A percentile compares a stretch with the other conserved stretches of the same genome.
These are phyloP conservation scores for Diachrysia chrysitis DNA, from an alignment of 2,888 invertebrate genomes.

Conservation along the genomic window DNA sequence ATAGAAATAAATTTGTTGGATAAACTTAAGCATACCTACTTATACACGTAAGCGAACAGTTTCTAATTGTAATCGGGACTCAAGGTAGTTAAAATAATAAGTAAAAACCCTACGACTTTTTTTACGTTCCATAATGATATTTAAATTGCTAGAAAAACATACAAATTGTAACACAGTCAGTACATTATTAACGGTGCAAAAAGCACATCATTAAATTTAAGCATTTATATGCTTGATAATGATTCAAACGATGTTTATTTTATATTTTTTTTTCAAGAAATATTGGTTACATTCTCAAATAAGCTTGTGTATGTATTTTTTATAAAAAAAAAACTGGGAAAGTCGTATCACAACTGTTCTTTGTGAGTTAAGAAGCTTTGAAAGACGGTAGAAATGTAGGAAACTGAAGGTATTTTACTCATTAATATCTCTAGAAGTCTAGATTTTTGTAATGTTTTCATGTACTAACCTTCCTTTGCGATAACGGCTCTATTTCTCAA, in stretches of 20 bases:
- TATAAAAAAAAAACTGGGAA: slow-evolving; percentile 2
- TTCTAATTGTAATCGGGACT: no score
- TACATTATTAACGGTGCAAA: no score
- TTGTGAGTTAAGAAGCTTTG: not conserved
- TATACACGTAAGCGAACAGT: no score
- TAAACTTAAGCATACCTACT: no score
- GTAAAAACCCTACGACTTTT: no score
- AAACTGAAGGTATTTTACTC: not conserved
- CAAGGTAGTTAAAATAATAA: no score
- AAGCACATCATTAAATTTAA: not conserved
- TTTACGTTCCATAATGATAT: no score
- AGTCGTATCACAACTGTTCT: not conserved
- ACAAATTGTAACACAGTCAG: not conserved
- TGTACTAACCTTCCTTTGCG: no score
- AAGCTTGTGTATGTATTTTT: not conserved
- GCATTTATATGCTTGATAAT: not conserved
- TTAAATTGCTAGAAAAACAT: not conserved
- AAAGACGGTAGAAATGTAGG: not conserved
- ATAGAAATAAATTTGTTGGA: no score
- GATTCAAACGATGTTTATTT: not conserved
- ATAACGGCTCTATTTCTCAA: no score
- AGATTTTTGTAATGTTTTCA: not conserved
- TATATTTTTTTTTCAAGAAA: not conserved
- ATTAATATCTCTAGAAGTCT: not conserved
- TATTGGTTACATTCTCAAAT: not conserved